Evolutionary conservation across 2,113 vertebrate species (phyloP), one percentile per base, ranked within the genome.

Genomic region (Charadrius vociferus): DNA sequence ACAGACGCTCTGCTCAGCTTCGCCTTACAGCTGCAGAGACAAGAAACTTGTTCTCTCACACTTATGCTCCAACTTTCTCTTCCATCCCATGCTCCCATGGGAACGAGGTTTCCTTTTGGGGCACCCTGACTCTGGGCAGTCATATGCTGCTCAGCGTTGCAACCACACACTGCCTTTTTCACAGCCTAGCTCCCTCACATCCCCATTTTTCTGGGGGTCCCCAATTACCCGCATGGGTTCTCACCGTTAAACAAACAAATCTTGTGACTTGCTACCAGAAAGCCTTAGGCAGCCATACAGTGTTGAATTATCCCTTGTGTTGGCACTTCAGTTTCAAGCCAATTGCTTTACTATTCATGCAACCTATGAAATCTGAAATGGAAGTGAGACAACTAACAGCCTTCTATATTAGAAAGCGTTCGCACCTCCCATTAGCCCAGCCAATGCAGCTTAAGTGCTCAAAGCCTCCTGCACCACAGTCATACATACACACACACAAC

Each of bases 31-130:
- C 39, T 21, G 5, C 49, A 26, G 49, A 75, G 85, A 74, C 71
- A 92, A 62, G 53, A 63, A 91, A 77, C 24, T 86, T 86, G 90
- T 58, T 89, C 89, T 81, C 78, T 90, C 82, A 80, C 95, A 84
- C 86, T 86, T 32, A 49, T 0, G 2, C 50, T 81, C 74, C 59
- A 80, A 72, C n/a, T 55, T 71, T 55, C 45, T 62, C 72, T 47
- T 83, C 86, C 58, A 86, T 39, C 5, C 32, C 41, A 17, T 20
- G 21, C 36, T 79, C 61, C 32, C 41, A 32, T 3, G 26, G 50
- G 50, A 86, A 73, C 67, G 34, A 73, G 10, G 14, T 53, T 93
- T 95, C 70, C 62, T 91, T 81, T 91, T 34, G 2, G 5, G 78
- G 45, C 53, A 88, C 66, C 62, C 50, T 65, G 55, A 43, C 17